Base-by-base conservation (phyloP, 1,140 invertebrate species). In the Lepidostoma basale region DNA sequence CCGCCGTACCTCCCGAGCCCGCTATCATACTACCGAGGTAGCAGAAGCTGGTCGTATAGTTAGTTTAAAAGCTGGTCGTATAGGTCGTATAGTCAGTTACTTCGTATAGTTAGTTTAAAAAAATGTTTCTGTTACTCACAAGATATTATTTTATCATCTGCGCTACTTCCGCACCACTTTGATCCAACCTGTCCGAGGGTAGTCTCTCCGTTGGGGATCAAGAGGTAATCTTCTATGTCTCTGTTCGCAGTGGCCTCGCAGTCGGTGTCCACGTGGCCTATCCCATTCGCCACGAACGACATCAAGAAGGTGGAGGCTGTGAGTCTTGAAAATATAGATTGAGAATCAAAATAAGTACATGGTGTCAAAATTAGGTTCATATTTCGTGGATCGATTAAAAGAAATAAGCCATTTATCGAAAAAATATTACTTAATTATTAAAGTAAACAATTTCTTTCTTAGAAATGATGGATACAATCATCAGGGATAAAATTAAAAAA, bases 151-250 rank as follows among this genome's bases (percentile, higher is more conserved):
- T 79, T 77, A 42, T 77, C 77, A 0, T 76, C 56, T 0, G 78
- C 80, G 52, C 80, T 81, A n/a, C 18, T 62, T 0, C 81, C 81
- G 44, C 81, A 83, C 75, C 78, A 83, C 69, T 81, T 83, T 68
- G 76, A 73, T 0, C 80, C 81, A 26, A 77, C 64, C 1, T 81
- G 58, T 0, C 81, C 81, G 12, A 79, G 79, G 44, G 76, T 76
- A 0, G 80, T 78, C 63, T 83, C 74, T n/a, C 83, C 81, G 68
- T 85, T 79, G 25, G 83, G 84, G 33, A 86, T 84, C 75, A 82
- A 78, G 10, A 85, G 73, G 73, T 83, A 85, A 73, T 86, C 85
- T 58, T 84, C 79, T 0, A 76, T 78, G 52, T 77, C 75, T 0
- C 76, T 14, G 0, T 66, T 23, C 8, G 79, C 74, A 0, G 79